Evolutionary conservation across 1,140 invertebrate species (phyloP).

Genomic region (Neodiprion pinetum): DNA sequence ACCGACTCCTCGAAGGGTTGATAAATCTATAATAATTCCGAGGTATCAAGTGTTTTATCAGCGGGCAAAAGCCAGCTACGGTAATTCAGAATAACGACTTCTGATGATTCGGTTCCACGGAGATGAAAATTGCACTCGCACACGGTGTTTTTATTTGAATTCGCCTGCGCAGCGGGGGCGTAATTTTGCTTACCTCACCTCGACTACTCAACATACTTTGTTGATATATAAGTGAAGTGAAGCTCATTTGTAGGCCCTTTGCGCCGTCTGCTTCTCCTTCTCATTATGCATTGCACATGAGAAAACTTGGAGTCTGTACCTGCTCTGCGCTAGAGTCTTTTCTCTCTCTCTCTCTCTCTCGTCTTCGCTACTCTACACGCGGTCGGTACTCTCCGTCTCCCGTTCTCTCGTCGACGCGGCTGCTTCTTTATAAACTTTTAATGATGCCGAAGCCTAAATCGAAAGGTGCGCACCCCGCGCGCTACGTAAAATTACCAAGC

Average conservation of each 20-base stretch:
- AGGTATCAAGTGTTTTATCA: too few relatives aligned
- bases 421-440: slow-evolving; percentile 64
- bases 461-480: neutral
- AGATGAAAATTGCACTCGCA: too few relatives aligned
- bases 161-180: neutral
- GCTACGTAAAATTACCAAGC: slow-evolving; percentile 2
- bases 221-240: slow-evolving; percentile 14
- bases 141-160: neutral
- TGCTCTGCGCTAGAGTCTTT: neutral
- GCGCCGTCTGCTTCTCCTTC: slow-evolving; percentile 53
- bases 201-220: neutral
- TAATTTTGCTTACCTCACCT: neutral
- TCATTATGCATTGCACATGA: slow-evolving; percentile 64
- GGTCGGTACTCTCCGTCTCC: slow-evolving; percentile 17
- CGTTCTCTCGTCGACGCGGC: slow-evolving; percentile 37
- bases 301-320: slow-evolving; percentile 55
- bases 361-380: slow-evolving; percentile 8
- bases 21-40: too few relatives aligned
- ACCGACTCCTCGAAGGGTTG: too few relatives aligned
- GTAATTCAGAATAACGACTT: too few relatives aligned
- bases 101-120: too few relatives aligned
- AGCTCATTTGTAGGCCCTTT: slow-evolving; percentile 62
- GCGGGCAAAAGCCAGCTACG: too few relatives aligned
- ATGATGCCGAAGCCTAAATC: slow-evolving; percentile 61
- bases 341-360: slow-evolving; percentile 11